A percentile compares a stretch with the other conserved stretches of the same genome.
Conservation (phyloP, 2,888 invertebrate genomes). For the Dynastes hyllus region DNA sequence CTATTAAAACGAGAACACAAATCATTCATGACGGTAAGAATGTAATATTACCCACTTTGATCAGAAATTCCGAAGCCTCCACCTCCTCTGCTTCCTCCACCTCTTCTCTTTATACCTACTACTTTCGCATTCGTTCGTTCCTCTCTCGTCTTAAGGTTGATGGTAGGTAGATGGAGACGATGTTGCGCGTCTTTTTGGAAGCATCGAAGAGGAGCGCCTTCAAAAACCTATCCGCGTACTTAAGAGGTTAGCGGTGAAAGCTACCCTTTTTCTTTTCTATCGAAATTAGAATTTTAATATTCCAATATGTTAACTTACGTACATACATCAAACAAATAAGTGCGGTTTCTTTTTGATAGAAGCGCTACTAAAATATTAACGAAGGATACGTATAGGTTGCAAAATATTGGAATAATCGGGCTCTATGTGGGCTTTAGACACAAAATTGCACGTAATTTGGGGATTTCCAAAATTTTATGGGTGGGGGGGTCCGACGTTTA, state of each 20-base stretch:
- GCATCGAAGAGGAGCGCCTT: too few species aligned
- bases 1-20: constrained; percentile 67
- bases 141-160: background rate
- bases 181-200: background rate
- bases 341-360: too few species aligned
- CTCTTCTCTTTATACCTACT: constrained; percentile 28
- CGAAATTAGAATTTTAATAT: constrained; percentile 51
- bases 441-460: too few species aligned
- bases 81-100: constrained; percentile 47
- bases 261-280: constrained; percentile 3
- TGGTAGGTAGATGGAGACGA: too few species aligned
- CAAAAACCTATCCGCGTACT: background rate
- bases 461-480: too few species aligned
- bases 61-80: constrained; percentile 59
- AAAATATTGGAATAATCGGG: too few species aligned
- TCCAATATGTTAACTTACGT: background rate
- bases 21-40: constrained; percentile 69
- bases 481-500: too few species aligned
- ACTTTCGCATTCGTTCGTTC: constrained; percentile 63
- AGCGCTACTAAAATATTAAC: too few species aligned
- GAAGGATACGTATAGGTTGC: too few species aligned
- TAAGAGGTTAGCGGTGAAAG: background rate
- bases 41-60: constrained; percentile 68
- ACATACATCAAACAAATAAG: too few species aligned
- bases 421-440: too few species aligned